Evolutionary conservation across 1,140 invertebrate species (phyloP), one percentile per base, ranked within the genome.

Genomic region (Drosophila bocki): DNA sequence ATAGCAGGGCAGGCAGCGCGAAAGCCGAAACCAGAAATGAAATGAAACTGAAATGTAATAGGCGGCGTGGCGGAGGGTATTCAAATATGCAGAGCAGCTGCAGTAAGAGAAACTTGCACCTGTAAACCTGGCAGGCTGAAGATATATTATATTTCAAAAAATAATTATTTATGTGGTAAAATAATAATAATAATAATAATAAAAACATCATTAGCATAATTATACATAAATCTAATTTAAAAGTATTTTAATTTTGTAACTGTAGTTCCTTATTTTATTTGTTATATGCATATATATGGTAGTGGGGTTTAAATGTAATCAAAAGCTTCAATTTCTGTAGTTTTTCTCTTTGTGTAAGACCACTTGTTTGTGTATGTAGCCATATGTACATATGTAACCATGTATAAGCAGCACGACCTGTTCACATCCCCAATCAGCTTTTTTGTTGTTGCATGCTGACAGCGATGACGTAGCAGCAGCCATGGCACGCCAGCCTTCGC

Each of bases 1-100:
- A 42, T 39, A 63, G 64, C 64, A 53, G 57, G 57, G 57, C 37
- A 32, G 58, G 64, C 56, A 42, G 60, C 59, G 57, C 65, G 77
- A 77, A 71, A 86, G 68, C 80, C 63, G 80, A 90, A 88, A 88
- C 84, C 84, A 88, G 85, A 88, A 88, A 84, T 60, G 80, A 69
- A 54, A 88, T 80, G 74, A 83, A 87, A 88, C 68, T 65, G 59
- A 82, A 86, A 84, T 80, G 81, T 84, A 81, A 90, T 90, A 69
- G 74, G 78, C 41, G 63, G 59, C 57, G 65, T 44, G 44, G 44
- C 42, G 48, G 41, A 42, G 63, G 44, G 62, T 37, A 78, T 80
- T 62, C 54, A 70, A 74, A 85, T 84, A 71, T 68, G 65, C 51
- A 71, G 19, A 59, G 41, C 33, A 22, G 33, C 13, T 22, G 35